Percentiles rank a stretch among this genome's conserved stretches.
Conservation (phyloP, 2,888 invertebrate genomes). For the Andrena flavipes region DNA sequence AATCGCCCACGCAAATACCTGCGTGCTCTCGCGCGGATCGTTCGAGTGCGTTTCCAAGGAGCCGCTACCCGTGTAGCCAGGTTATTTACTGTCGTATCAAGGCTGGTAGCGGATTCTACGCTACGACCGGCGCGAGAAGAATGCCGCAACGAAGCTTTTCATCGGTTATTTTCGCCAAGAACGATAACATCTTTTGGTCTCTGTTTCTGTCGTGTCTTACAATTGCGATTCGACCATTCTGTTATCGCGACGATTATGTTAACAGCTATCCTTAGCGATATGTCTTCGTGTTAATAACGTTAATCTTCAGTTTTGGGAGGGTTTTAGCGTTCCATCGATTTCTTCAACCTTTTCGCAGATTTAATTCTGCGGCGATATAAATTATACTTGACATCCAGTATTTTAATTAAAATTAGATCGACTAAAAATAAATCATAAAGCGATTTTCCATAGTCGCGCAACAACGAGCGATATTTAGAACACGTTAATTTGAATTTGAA, state of each 20-base stretch:
- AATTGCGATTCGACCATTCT: neutral
- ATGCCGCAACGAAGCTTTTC: constrained; percentile 52
- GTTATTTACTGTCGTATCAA: constrained; percentile 71
- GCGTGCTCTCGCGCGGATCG: constrained; percentile 74
- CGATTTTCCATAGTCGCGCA: too few species aligned
- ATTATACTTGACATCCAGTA: too few species aligned
- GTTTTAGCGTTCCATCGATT: neutral
- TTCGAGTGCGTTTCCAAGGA: constrained; percentile 70
- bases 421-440: too few species aligned
- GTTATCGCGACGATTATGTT: constrained; percentile 14
- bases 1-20: constrained; percentile 81
- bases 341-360: too few species aligned
- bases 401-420: too few species aligned
- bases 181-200: constrained; percentile 16
- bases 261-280: neutral
- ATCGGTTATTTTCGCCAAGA: constrained; percentile 47
- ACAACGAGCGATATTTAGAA: neutral
- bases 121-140: constrained; percentile 43
- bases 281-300: neutral
- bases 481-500: neutral
- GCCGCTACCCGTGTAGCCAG: constrained; percentile 62
- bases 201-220: neutral
- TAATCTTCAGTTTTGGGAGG: neutral
- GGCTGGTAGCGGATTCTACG: constrained; percentile 61
- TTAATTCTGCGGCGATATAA: too few species aligned